Base-by-base conservation (phyloP, 2,113 vertebrate genomes). In the Benitochromis conjunctus region DNA sequence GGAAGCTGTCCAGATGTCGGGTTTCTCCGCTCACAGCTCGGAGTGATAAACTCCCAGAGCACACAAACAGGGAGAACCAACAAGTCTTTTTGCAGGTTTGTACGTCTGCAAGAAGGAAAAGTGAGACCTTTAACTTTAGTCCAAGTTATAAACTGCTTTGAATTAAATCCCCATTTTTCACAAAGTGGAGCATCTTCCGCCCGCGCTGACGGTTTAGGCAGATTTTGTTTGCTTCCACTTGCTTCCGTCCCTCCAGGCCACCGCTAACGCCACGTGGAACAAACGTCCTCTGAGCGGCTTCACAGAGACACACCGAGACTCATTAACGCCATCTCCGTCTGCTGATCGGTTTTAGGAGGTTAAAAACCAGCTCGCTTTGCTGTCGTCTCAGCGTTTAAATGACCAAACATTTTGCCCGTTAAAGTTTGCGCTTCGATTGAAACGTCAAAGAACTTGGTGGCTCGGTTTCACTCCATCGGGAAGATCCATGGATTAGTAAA, bases 341-440 rank as follows among this genome's bases (percentile, higher is more conserved):
- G 69, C 16, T 48, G 69, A 18, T 48, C 16, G 1, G n/a, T 24
- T 43, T 7, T 16, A 12, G 12, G 64, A 43, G 24, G 9, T 19
- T 51, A 10, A 1, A 74, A 74, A 51, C 43, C 19, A 0, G 24
- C 26, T 48, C 21, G 9, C 53, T 55, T 48, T 0, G 24, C 0
- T 51, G 24, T 51, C 9, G 4, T 74, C 24, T 19, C 21, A 7
- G 46, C 9, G 0, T 48, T 9, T 29, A 74, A 74, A 24, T 71
- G 38, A 43, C 0, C 7, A 5, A 26, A 10, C 41, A 0, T 9
- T 71, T 71, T 71, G 1, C 12, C 5, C 0, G 38, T 29, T 46
- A 74, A 48, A 48, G 21, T 46, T 26, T 26, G 66, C 1, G 5
- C 38, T 10, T 46, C 2, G 5, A 46, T 46, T 9, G 2, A 48